phyloP scores from a whole-genome alignment of 2,888 invertebrate species.

The Physocephala rufipes region DNA sequence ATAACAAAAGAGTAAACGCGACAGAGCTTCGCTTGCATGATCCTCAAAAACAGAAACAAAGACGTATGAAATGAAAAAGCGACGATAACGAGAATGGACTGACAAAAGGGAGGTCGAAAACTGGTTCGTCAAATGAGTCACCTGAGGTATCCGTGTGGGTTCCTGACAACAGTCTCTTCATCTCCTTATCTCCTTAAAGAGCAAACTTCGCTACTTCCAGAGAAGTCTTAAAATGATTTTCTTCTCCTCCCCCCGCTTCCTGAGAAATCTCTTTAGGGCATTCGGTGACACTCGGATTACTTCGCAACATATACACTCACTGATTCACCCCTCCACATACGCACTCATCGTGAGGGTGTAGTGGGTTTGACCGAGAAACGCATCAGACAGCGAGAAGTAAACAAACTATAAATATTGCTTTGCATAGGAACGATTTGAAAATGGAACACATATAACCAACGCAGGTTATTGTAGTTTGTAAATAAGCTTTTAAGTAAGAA shows the following conservation, averaged over 20 bases:
- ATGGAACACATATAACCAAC: background rate
- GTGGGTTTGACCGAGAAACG: too few species aligned
- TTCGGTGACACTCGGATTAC: too few species aligned
- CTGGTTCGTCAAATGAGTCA: conserved; percentile 34
- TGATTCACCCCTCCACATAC: too few species aligned
- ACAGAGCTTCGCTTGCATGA: background rate
- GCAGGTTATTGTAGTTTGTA: too few species aligned
- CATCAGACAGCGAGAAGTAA: conserved; percentile 7
- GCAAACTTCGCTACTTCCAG: too few species aligned
- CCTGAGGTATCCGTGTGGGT: conserved; percentile 21
- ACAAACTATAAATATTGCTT: background rate
- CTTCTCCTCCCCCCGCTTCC: too few species aligned
- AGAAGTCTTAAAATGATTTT: too few species aligned
- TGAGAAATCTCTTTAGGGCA: too few species aligned
- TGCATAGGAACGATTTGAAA: conserved; percentile 11
- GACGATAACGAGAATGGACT: background rate
- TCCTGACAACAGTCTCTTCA: background rate
- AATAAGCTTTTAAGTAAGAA: conserved; percentile 52
- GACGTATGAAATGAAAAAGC: conserved; percentile 17
- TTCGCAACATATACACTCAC: too few species aligned
- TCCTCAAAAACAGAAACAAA: background rate
- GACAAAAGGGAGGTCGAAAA: background rate
- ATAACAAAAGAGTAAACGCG: conserved; percentile 5
- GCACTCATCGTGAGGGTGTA: too few species aligned
- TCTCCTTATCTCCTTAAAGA: too few species aligned